Base-by-base conservation (phyloP, 2,797 vertebrate genomes). In the Lutjanus argentimaculatus region DNA sequence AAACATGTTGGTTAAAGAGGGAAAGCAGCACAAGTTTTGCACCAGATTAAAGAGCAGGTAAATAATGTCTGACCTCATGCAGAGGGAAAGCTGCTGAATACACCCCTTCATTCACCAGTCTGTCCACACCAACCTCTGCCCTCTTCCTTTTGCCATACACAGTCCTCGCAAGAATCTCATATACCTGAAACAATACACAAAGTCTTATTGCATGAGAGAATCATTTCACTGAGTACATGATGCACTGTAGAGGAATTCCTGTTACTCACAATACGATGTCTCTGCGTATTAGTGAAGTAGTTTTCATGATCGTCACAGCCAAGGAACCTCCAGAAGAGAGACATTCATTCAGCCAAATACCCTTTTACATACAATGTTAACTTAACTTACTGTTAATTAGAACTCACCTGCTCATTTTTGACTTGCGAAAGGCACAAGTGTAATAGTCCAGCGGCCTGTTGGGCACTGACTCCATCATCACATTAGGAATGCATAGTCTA, bases 201-300 rank as follows among this genome's bases (percentile, higher is more conserved):
- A 58, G 56, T 61, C 67, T 70, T 25, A 36, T n/a, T 66, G 1
- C 16, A 21, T 61, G 16, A 64, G 42, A 25, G 61, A 58, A 67
- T 19, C 2, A 19, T 15, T 21, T 43, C 48, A 52, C 14, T 3
- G 8, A 21, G 8, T 13, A 61, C 25, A 53, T 58, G 30, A 10
- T 36, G 30, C 6, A 8, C 17, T 53, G 51, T 0, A 53, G 43
- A 59, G 17, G 19, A 65, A 46, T 8, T 19, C 17, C 51, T 30
- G 42, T 43, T 22, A 95, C 97, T 96, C 84, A 96, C 96, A 45
- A 96, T 90, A 40, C 92, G 93, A 10, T 96, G 95, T 78, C 95
- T 93, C 78, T 97, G 96, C 0, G 94, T 96, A 21, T 94, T 96
- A 21, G 92, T 95, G 86, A 97, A 97, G 82, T 95, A 97, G 9